phyloP scores from a whole-genome alignment of 2,888 invertebrate genomes.

The Sicus ferrugineus region DNA sequence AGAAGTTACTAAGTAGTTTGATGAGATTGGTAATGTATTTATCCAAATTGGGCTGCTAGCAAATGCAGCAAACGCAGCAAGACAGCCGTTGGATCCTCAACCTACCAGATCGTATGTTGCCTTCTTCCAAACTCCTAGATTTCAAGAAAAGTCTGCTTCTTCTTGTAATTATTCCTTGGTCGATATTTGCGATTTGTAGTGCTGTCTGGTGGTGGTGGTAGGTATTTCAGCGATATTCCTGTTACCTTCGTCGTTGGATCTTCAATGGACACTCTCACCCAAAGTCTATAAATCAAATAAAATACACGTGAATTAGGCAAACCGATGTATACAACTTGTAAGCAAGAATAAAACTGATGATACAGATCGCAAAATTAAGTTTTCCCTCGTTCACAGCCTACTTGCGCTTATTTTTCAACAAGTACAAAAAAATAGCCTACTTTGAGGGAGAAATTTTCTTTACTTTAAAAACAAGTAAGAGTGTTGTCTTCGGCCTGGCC shows the following conservation, averaged over 20 bases:
- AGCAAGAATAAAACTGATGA: constrained; percentile 20
- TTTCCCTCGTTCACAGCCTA: too few relatives aligned
- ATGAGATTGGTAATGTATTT: constrained; percentile 39
- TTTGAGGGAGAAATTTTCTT: constrained; percentile 17
- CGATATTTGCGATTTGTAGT: constrained; percentile 13
- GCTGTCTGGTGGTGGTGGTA: constrained; percentile 41
- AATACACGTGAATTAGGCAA: constrained; percentile 20
- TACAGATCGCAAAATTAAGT: constrained; percentile 14
- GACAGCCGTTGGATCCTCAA: background rate
- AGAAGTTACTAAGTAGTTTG: constrained; percentile 37
- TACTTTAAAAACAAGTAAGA: background rate
- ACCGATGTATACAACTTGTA: constrained; percentile 19
- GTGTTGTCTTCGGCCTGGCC: too few relatives aligned
- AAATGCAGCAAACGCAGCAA: too few relatives aligned
- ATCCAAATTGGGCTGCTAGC: constrained; percentile 25
- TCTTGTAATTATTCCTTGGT: background rate
- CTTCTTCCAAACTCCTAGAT: constrained; percentile 1
- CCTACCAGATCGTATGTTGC: constrained; percentile 2
- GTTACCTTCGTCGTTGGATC: constrained; percentile 37
- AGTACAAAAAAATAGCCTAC: constrained; percentile 21
- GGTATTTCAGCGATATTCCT: constrained; percentile 36
- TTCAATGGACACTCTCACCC: constrained; percentile 54
- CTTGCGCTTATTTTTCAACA: constrained; percentile 12
- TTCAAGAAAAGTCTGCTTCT: constrained; percentile 11
- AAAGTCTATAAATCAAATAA: constrained; percentile 51